These are phyloP conservation scores for Protobothrops mucrosquamatus DNA, from an alignment of 2,113 vertebrate species.

Conservation along the genomic window DNA sequence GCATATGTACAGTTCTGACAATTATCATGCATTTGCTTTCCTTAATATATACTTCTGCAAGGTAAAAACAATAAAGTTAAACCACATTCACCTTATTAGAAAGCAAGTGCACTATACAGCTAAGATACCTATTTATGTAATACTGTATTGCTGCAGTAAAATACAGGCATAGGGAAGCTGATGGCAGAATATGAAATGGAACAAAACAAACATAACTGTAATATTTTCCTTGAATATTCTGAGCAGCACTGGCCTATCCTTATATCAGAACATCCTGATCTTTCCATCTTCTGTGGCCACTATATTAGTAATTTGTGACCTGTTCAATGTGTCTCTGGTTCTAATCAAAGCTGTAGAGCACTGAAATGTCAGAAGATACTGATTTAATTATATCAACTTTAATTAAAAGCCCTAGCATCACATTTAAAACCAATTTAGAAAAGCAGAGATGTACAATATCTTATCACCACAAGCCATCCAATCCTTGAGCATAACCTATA, in stretches of 20 bases:
- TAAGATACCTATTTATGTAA: constrained; percentile 52
- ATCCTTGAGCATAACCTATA: accelerated
- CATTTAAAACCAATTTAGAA: not conserved
- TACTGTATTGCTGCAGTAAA: constrained; percentile 32
- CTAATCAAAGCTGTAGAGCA: constrained; percentile 29
- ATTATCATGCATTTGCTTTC: not conserved
- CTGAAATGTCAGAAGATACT: constrained; percentile 9
- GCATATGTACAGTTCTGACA: not conserved
- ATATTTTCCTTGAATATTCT: not conserved
- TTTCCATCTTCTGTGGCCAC: constrained; percentile 16
- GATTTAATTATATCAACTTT: constrained; percentile 31
- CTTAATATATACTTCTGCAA: not conserved
- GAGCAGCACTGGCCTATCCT: constrained; percentile 5
- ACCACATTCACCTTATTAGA: not conserved
- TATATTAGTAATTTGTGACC: accelerated
- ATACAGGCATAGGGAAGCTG: not conserved
- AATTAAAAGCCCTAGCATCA: constrained; percentile 23
- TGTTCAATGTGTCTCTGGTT: not conserved
- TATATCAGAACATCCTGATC: not conserved
- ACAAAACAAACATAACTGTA: not conserved
- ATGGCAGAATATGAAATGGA: not conserved
- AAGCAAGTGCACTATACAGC: constrained; percentile 30
- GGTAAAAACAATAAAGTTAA: not conserved
- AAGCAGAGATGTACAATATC: not conserved
- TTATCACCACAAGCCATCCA: not conserved